A percentile compares a stretch with the other conserved stretches of the same genome.
phyloP scores from a whole-genome alignment of 2,888 invertebrate genomes.

The Augiades crinisus region DNA sequence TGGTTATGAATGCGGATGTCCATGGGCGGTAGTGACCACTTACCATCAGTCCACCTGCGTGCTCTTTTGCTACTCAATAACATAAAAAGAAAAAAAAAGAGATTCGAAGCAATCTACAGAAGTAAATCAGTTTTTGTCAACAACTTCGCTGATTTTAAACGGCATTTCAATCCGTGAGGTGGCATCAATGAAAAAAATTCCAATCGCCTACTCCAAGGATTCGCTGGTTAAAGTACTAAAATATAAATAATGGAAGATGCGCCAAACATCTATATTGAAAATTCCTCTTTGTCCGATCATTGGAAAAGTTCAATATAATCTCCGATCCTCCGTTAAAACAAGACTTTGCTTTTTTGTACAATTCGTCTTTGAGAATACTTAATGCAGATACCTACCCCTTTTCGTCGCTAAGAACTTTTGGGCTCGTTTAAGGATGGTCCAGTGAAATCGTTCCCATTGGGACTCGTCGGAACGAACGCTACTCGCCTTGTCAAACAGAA shows the following conservation, averaged over 20 bases:
- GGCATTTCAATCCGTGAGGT: neutral
- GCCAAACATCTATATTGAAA: conserved; percentile 72
- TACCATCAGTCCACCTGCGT: no score
- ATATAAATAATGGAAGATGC: conserved; percentile 67
- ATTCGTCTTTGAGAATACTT: conserved; percentile 74
- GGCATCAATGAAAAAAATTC: conserved; percentile 22
- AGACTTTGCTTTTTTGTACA: conserved; percentile 77
- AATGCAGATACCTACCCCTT: conserved; percentile 71
- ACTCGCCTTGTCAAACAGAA: conserved; percentile 15
- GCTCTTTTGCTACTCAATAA: no score
- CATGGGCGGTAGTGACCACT: no score
- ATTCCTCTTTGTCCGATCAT: conserved; percentile 67
- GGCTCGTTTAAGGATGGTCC: conserved; percentile 61
- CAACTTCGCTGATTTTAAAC: neutral
- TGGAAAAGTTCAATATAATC: conserved; percentile 69
- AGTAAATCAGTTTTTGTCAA: neutral
- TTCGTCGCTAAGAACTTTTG: conserved; percentile 67
- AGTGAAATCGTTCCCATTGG: conserved; percentile 59
- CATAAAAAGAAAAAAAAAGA: no score
- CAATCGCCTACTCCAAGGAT: conserved; percentile 14
- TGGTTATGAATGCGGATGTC: no score
- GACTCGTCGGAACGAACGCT: conserved; percentile 33
- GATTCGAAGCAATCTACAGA: no score
- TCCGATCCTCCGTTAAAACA: conserved; percentile 65
- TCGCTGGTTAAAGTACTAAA: conserved; percentile 39